Evolutionary conservation across 30 jellyfish, hydroid and myxozoan species (phyloP).

Genomic region (Aurelia coerulea): DNA sequence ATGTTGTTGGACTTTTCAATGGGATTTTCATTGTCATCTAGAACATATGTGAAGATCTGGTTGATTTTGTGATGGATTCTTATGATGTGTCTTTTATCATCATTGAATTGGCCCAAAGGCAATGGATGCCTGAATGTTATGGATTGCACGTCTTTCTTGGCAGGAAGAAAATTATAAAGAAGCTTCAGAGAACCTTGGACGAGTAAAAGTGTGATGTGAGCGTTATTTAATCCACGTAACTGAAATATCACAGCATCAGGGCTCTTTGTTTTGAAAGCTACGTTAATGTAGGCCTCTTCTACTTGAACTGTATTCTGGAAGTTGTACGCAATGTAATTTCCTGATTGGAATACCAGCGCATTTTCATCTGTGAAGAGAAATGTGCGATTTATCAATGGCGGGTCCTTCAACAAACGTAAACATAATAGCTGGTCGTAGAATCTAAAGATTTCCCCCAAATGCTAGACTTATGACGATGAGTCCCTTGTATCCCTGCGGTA

Average conservation of each 20-base stretch:
- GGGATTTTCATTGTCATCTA: slow-evolving; percentile 63
- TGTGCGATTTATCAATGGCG: not conserved
- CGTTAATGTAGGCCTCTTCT: slow-evolving; percentile 62
- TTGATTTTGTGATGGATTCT: slow-evolving; percentile 70
- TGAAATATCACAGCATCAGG: slow-evolving; percentile 50
- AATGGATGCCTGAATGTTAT: slow-evolving; percentile 45
- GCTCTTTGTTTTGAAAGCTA: slow-evolving; percentile 63
- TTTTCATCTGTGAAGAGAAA: slow-evolving; percentile 32
- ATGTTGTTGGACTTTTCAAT: slow-evolving; percentile 24
- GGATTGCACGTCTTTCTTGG: slow-evolving; percentile 38
- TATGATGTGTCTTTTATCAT: slow-evolving; percentile 54
- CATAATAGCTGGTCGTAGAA: not conserved
- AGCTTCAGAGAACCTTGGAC: slow-evolving; percentile 40
- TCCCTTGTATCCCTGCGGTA: too few relatives aligned
- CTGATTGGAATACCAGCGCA: slow-evolving; percentile 38
- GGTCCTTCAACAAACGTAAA: not conserved
- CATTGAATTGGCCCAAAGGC: slow-evolving; percentile 52
- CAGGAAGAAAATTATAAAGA: slow-evolving; percentile 45
- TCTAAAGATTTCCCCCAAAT: too few relatives aligned
- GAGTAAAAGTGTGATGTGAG: slow-evolving; percentile 52
- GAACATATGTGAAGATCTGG: slow-evolving; percentile 51
- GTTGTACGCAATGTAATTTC: slow-evolving; percentile 30
- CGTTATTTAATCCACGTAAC: slow-evolving; percentile 53
- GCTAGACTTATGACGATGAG: too few relatives aligned
- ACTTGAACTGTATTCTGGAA: slow-evolving; percentile 57